phyloP scores from a whole-genome alignment of 2,888 invertebrate genomes.

The Eupithecia centaureata region DNA sequence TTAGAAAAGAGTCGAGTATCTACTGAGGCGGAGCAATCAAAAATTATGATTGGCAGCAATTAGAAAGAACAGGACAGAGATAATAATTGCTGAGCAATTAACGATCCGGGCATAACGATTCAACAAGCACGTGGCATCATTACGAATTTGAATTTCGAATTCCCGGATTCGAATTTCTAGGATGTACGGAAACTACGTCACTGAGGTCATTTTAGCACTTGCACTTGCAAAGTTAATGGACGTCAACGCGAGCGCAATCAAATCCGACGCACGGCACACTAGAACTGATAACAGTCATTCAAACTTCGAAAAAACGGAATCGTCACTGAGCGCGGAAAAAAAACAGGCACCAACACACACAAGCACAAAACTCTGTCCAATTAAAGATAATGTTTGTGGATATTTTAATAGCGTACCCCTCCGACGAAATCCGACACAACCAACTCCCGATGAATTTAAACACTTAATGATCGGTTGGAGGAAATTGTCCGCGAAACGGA shows the following conservation, averaged over 20 bases:
- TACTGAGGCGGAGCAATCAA: constrained; percentile 56
- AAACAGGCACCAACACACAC: constrained; percentile 74
- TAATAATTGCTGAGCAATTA: constrained; percentile 73
- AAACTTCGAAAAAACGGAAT: constrained; percentile 76
- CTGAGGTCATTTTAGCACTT: constrained; percentile 75
- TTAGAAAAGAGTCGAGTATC: constrained; percentile 44
- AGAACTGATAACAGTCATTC: constrained; percentile 80
- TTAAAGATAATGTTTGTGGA: constrained; percentile 84
- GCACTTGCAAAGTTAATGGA: constrained; percentile 49
- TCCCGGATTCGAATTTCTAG: constrained; percentile 47
- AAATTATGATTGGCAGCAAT: constrained; percentile 64
- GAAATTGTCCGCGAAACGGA: constrained; percentile 84
- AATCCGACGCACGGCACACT: constrained; percentile 72
- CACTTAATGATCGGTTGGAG: constrained; percentile 84
- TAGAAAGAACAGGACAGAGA: constrained; percentile 72
- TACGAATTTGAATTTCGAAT: constrained; percentile 58
- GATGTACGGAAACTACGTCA: constrained; percentile 64
- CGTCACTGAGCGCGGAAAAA: constrained; percentile 73
- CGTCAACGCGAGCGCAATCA: constrained; percentile 58
- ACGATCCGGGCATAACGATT: constrained; percentile 67
- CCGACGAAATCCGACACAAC: constrained; percentile 83
- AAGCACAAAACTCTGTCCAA: constrained; percentile 82
- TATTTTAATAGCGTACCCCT: constrained; percentile 84
- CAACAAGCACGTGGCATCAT: constrained; percentile 70
- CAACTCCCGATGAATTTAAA: constrained; percentile 83